Evolutionary conservation across 1,140 invertebrate species (phyloP), one percentile per base, ranked within the genome.

Genomic region (Hirudo medicinalis): DNA sequence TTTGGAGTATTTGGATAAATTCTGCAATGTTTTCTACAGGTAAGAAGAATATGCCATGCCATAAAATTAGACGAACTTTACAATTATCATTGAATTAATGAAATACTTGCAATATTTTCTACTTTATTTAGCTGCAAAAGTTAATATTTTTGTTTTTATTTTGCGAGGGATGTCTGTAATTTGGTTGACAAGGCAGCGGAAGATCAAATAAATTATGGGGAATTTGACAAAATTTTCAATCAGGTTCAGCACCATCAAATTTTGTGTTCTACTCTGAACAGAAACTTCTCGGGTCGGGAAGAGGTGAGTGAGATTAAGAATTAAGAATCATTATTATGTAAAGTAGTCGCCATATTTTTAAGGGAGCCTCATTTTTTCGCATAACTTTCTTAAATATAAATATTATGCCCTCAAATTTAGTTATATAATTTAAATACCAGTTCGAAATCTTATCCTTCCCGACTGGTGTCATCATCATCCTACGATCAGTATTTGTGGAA

Each of bases 181-280:
- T 85, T 82, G 69, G 82, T 83, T 15, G 80, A 82, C 74, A 73
- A 76, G 20, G 81, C 80, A 25, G 80, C 82, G 76, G 76, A 75
- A 11, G 78, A 79, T 63, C 77, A 80, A 71, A 77, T 94, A 90
- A 76, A 77, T 0, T 76, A 78, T 29, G 75, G 74, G 53, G 79
- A 83, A 70, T 25, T 49, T n/a, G 43, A 49, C 73, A 75, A 74
- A 9, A 74, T 82, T 25, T 82, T 79, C 75, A 93, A 92, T 0
- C 94, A 99, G 83, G 92, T 97, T 57, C 84, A 98, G 29, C 94
- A 97, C 79, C 94, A 98, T 86, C 85, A 97, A 15, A 94, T 97
- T 78, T 92, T 92, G 36, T 97, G 93, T 77, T 93, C 92, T 77
- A 95, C 94, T 81, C 93, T 91, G n/a, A 93, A 94, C 5, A 90